A percentile compares a stretch with the other conserved stretches of the same genome.
These are phyloP conservation scores for Calvadosia cruxmelitensis DNA, from an alignment of 30 jellyfish, hydroid and myxozoan species.

Conservation along the genomic window DNA sequence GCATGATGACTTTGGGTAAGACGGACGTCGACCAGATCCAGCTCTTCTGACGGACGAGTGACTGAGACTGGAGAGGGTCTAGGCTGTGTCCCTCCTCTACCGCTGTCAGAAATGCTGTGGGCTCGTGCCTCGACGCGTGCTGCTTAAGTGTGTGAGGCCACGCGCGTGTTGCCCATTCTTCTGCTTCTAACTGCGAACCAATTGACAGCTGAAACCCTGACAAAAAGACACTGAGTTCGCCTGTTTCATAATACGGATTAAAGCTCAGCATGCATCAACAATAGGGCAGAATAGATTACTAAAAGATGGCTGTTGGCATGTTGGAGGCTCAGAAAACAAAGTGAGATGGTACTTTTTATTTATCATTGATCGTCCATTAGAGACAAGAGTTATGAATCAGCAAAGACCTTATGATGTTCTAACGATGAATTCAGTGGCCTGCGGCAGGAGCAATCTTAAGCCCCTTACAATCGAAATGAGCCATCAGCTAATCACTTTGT, in stretches of 20 bases:
- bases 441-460: too few relatives aligned
- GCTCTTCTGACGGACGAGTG: too few relatives aligned
- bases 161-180: constrained; percentile 1
- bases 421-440: too few relatives aligned
- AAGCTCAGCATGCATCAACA: not conserved
- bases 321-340: not conserved
- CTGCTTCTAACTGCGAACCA: not conserved
- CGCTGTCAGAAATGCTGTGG: not conserved
- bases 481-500: too few relatives aligned
- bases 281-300: not conserved
- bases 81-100: too few relatives aligned
- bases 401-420: too few relatives aligned
- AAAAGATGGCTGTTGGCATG: constrained; percentile 1
- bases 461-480: too few relatives aligned
- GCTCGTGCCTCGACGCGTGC: not conserved
- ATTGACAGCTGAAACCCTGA: not conserved
- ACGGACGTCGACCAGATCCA: too few relatives aligned
- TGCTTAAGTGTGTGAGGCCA: not conserved
- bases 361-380: too few relatives aligned
- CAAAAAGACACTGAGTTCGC: not conserved
- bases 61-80: too few relatives aligned
- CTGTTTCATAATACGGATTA: not conserved
- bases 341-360: too few relatives aligned
- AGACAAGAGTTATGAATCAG: too few relatives aligned
- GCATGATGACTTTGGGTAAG: constrained; percentile 25